Percentiles rank a stretch among this genome's conserved stretches.
These are phyloP conservation scores for Galaxea fascicularis DNA, from an alignment of 92 coral and sea anemone genomes.

Conservation along the genomic window DNA sequence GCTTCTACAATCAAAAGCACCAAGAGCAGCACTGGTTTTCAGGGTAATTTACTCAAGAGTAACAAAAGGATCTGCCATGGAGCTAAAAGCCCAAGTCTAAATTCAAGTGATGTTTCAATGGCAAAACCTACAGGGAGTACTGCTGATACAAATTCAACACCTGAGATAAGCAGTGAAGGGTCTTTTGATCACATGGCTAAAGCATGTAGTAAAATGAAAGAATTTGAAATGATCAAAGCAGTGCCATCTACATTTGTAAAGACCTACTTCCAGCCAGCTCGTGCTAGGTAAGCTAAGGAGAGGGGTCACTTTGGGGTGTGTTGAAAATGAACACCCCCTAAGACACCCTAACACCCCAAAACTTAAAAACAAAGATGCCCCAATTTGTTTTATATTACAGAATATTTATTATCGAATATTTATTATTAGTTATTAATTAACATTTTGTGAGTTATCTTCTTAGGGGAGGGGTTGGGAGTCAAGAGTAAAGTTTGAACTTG, in stretches of 20 bases:
- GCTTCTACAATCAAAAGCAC: not conserved
- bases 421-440: too few species aligned
- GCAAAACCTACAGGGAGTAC: not conserved
- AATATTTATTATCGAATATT: too few species aligned
- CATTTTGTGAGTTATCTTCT: too few species aligned
- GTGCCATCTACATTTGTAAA: not conserved
- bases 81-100: not conserved
- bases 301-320: not conserved
- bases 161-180: conserved; percentile 1
- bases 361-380: too few species aligned
- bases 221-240: conserved; percentile 34
- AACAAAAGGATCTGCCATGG: conserved; percentile 13
- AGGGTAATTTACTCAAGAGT: not conserved
- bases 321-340: too few species aligned
- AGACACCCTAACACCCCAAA: too few species aligned
- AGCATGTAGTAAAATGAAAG: conserved; percentile 21
- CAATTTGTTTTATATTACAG: too few species aligned
- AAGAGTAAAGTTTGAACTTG: too few species aligned
- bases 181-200: conserved; percentile 5
- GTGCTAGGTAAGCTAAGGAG: not conserved
- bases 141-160: not conserved
- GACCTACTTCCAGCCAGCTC: not conserved
- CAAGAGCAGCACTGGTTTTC: not conserved
- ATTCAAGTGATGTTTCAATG: not conserved
- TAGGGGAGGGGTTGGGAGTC: too few species aligned